Base-by-base conservation (phyloP, 2,797 vertebrate genomes). In the Bothrops alternatus region DNA sequence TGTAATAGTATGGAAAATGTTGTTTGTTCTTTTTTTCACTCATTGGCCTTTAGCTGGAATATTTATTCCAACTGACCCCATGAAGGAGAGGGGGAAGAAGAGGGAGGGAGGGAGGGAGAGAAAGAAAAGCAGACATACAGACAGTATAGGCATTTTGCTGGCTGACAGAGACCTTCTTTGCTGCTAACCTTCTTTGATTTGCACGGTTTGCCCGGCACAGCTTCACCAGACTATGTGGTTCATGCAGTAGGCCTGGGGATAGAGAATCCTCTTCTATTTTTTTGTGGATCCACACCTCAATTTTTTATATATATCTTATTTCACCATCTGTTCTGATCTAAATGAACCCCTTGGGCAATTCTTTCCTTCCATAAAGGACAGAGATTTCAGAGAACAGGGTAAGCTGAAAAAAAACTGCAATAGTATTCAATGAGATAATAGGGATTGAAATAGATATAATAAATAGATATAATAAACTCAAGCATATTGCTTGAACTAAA, bases 341-440 rank as follows among this genome's bases (percentile, higher is more conserved):
- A 28, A 20, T 0, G 90, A 26, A 92, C 25, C 53, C 42, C 89
- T 8, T 57, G 61, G n/a, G 20, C 92, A 73, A 60, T 3, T 78
- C 4, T 89, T 55, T 14, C 87, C 89, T 92, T 47, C 20, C 91
- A 90, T 60, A 65, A 92, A 88, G 90, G 4, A 6, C 55, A 87
- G 26, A 56, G 25, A 20, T 93, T 78, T 92, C 53, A 53, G 42
- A 47, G 92, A 91, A 11, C 12, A 23, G 14, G 18, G 16, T 6
- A 94, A 61, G 0, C 25, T 90, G 87, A 65, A 93, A 57, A 1
- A 13, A 85, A 95, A 93, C n/a, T 58, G 73, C 61, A 69, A 25
- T 87, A 90, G 2, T 57, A n/a, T 8, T 58, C 25, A 11, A 60
- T 73, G 69, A 90, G 50, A 90, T 50, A 53, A 42, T 26, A 89